These are phyloP conservation scores for Chrysolina americana DNA, from an alignment of 2,888 invertebrate genomes.

Conservation along the genomic window DNA sequence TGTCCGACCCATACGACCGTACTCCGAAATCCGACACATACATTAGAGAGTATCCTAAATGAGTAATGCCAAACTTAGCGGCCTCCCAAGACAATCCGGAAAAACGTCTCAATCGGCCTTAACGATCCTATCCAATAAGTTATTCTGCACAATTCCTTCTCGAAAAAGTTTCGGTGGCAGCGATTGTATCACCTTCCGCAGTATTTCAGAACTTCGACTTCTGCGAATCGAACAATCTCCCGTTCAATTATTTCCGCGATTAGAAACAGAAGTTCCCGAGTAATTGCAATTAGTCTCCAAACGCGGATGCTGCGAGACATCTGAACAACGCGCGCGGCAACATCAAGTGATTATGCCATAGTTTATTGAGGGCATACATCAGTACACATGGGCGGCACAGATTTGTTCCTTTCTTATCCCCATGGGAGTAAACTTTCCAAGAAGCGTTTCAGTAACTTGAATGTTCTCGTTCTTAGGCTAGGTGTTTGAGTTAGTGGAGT, in stretches of 20 bases:
- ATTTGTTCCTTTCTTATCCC: slow-evolving; percentile 3
- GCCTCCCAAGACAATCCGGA: neutral
- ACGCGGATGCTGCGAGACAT: slow-evolving; percentile 39
- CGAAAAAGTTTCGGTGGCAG: neutral
- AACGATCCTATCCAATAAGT: neutral
- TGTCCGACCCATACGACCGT: neutral
- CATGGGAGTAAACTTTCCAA: neutral
- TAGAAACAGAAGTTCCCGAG: slow-evolving; percentile 34
- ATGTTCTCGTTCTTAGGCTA: too few relatives aligned
- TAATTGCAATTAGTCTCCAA: slow-evolving; percentile 40
- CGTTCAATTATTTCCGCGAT: slow-evolving; percentile 35
- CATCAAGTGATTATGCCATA: slow-evolving; percentile 40
- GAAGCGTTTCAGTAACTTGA: neutral
- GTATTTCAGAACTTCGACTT: slow-evolving; percentile 1
- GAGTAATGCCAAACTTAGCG: neutral
- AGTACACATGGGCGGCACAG: slow-evolving; percentile 26
- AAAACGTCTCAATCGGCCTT: neutral
- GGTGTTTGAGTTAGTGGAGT: too few relatives aligned
- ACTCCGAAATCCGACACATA: neutral
- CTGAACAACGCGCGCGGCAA: slow-evolving; percentile 34
- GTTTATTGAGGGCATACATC: slow-evolving; percentile 43
- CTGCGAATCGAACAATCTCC: slow-evolving; percentile 32
- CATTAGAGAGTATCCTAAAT: neutral
- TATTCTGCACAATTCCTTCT: neutral
- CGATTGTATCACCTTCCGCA: slow-evolving; percentile 3